Percentiles rank a stretch among this genome's conserved stretches.
Evolutionary conservation across 2,888 invertebrate genomes (phyloP).

Genomic region (Meiosimyza platycephala): DNA sequence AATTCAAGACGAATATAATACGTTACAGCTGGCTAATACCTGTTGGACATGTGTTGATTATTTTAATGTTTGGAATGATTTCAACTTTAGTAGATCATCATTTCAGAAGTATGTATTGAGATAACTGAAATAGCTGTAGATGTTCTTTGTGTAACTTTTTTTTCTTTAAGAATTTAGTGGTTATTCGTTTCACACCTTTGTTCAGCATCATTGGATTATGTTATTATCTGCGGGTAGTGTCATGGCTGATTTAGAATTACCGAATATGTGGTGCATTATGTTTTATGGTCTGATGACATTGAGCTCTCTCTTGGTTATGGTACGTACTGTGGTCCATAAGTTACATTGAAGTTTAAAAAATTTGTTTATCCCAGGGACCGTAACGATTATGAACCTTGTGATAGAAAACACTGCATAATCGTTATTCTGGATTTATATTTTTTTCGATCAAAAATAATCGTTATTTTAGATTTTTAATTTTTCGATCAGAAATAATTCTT

Average conservation of each 20-base stretch:
- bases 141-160: neutral
- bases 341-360: neutral
- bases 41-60: constrained; percentile 51
- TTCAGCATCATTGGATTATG: constrained; percentile 37
- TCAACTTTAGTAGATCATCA: constrained; percentile 76
- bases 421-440: no score
- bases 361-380: no score
- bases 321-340: constrained; percentile 67
- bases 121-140: neutral
- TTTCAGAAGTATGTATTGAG: constrained; percentile 38
- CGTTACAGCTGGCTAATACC: constrained; percentile 55
- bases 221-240: constrained; percentile 39
- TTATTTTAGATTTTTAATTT: no score
- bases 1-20: constrained; percentile 77
- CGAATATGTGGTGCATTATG: constrained; percentile 78
- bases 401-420: no score
- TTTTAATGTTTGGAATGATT: constrained; percentile 71
- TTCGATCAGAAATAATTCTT: no score
- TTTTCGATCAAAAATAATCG: no score
- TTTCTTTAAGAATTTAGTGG: neutral
- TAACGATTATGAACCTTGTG: no score
- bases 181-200: neutral
- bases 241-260: constrained; percentile 56
- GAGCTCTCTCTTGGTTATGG: constrained; percentile 78
- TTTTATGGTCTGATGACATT: constrained; percentile 82